phyloP scores from a whole-genome alignment of 2,888 invertebrate genomes.

The Yponomeuta evonymella region DNA sequence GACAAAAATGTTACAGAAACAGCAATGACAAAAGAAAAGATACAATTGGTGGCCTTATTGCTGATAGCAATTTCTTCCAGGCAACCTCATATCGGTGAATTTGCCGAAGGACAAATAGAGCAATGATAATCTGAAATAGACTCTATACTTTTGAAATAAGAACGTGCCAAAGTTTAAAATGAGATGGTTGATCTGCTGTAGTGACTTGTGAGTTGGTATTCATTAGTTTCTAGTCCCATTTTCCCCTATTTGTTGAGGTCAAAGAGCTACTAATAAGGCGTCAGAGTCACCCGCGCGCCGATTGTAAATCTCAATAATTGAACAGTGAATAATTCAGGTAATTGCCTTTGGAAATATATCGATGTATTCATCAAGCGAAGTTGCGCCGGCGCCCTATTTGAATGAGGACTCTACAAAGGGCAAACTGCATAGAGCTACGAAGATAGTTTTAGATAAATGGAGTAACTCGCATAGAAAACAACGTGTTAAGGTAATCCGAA shows the following conservation, averaged over 20 bases:
- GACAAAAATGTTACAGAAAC: too few species aligned
- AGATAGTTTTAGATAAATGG: background rate
- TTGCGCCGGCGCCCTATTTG: conserved; percentile 19
- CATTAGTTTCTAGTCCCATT: background rate
- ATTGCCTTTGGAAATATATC: conserved; percentile 26
- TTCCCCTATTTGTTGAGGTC: conserved; percentile 9
- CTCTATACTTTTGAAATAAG: too few species aligned
- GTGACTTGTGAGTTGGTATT: background rate
- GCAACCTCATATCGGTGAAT: too few species aligned
- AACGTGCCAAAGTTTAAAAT: too few species aligned
- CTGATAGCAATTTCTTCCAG: too few species aligned
- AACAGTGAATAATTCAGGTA: conserved; percentile 22
- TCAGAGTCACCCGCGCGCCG: background rate
- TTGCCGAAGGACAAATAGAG: too few species aligned
- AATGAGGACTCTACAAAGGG: conserved; percentile 23
- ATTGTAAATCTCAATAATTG: conserved; percentile 25
- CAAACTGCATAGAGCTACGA: conserved; percentile 14
- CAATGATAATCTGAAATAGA: too few species aligned
- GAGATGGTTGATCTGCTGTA: too few species aligned
- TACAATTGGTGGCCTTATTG: too few species aligned
- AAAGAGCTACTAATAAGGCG: conserved; percentile 18
- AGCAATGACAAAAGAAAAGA: too few species aligned
- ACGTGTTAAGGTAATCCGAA: too few species aligned
- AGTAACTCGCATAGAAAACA: too few species aligned
- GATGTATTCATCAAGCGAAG: conserved; percentile 27